These are phyloP conservation scores for Thamnophis sirtalis DNA, from an alignment of 2,113 vertebrate genomes.

Conservation along the genomic window DNA sequence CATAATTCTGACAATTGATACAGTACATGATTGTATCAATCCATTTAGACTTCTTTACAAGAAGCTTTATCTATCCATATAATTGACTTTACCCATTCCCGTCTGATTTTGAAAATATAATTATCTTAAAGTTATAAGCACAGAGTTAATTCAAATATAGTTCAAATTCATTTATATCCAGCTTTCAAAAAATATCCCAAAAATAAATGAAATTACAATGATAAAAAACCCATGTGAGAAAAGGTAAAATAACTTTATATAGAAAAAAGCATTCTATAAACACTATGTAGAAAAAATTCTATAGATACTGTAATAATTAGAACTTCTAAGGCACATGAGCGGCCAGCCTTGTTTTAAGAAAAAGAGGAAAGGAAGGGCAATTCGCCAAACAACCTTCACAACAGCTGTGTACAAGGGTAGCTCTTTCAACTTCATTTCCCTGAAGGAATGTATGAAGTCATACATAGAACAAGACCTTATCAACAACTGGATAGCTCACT, in stretches of 20 bases:
- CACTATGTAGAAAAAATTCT: neutral
- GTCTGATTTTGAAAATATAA: neutral
- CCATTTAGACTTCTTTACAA: neutral
- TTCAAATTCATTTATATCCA: neutral
- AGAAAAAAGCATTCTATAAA: neutral
- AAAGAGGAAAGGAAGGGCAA: neutral
- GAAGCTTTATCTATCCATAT: neutral
- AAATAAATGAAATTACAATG: neutral
- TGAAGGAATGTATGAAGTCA: conserved; percentile 36
- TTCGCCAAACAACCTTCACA: neutral
- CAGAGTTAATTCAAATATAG: neutral
- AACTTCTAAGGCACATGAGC: neutral
- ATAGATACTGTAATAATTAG: neutral
- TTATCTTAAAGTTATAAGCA: neutral
- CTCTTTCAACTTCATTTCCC: conserved; percentile 28
- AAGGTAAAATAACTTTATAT: neutral
- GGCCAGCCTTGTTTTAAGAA: neutral
- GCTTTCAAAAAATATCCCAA: neutral
- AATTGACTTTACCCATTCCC: neutral
- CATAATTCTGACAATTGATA: neutral
- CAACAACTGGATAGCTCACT: neutral
- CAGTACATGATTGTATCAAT: neutral
- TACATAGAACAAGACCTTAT: conserved; percentile 22
- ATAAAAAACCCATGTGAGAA: neutral
- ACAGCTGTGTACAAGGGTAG: conserved; percentile 9